Evolutionary conservation across 1,140 invertebrate genomes (phyloP).

Genomic region (Psix sp.): DNA sequence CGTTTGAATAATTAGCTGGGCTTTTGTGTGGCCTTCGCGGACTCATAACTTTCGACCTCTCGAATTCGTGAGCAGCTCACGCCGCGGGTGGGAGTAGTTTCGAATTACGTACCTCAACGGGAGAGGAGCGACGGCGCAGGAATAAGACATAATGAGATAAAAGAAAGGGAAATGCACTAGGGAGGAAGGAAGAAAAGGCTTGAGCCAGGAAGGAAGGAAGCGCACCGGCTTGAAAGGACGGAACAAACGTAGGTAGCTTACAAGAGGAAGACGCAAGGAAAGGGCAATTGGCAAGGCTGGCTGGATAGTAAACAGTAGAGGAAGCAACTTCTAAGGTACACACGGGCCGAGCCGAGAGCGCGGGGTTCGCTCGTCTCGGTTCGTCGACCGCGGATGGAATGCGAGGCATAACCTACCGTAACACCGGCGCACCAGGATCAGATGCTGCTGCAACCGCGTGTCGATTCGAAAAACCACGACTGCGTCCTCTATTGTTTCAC

Average conservation of each 20-base stretch:
- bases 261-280: slow-evolving; percentile 42
- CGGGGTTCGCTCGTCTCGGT: slow-evolving; percentile 70
- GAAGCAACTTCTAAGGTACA: slow-evolving; percentile 60
- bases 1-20: too few species aligned
- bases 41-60: too few species aligned
- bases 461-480: slow-evolving; percentile 55
- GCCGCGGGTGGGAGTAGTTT: slow-evolving; percentile 19
- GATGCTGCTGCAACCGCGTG: slow-evolving; percentile 50
- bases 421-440: slow-evolving; percentile 68
- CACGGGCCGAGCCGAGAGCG: slow-evolving; percentile 46
- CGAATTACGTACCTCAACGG: slow-evolving; percentile 17
- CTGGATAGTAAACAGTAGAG: slow-evolving; percentile 65
- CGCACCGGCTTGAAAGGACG: slow-evolving; percentile 14
- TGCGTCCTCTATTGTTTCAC: slow-evolving; percentile 41
- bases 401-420: slow-evolving; percentile 75
- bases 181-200: slow-evolving; percentile 51
- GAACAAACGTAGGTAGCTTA: slow-evolving; percentile 20
- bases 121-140: slow-evolving; percentile 1
- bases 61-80: slow-evolving; percentile 16
- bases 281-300: slow-evolving; percentile 61
- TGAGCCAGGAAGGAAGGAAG: slow-evolving; percentile 27
- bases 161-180: slow-evolving; percentile 2
- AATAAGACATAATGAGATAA: not conserved
- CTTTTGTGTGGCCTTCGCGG: too few species aligned
- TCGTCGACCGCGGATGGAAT: slow-evolving; percentile 74